Evolutionary conservation across 2,113 vertebrate genomes (phyloP), one percentile per base, ranked within the genome.

Genomic region (Cyanoderma ruficeps): DNA sequence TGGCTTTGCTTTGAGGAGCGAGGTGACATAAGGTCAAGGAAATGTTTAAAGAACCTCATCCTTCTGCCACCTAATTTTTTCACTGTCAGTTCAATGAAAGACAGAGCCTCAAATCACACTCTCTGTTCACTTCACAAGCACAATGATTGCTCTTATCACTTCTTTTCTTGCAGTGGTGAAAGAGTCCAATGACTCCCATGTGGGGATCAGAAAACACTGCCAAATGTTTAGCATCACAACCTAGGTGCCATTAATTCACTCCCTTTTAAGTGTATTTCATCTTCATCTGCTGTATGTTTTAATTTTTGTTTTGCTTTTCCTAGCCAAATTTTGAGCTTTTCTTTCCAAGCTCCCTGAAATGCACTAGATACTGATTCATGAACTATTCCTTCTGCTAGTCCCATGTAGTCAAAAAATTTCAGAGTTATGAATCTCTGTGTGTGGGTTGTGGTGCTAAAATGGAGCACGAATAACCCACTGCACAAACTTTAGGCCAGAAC

Each of bases 131-230:
- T 78, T 79, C 19, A 23, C 44, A 90, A 89, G 61, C 82, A 74
- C 89, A 72, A 15, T 9, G 22, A 17, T 72, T 64, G 37, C n/a
- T 76, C 39, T 69, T 69, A 41, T 6, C 11, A 31, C 70, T 87
- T 49, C 20, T 55, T 64, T 64, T 53, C 35, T 79, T 87, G 23
- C 13, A 31, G 13, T 30, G 30, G 10, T 68, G 35, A 23, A n/a
- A 50, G 63, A 83, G 60, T 71, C 37, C 25, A 7, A 18, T 56
- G 64, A 31, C 52, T 96, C 59, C 75, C 61, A 8, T 25, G 11
- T 70, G 71, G 63, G 68, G 69, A 77, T 78, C 19, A 65, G 57
- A 80, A 86, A 90, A 86, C 64, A 93, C 93, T 93, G 90, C 93
- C 88, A 92, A 90, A 94, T 42, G 31, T 59, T 88, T 46, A 71